Base-by-base conservation (phyloP, 2,888 invertebrate species). In the Hedychridium roseum region DNA sequence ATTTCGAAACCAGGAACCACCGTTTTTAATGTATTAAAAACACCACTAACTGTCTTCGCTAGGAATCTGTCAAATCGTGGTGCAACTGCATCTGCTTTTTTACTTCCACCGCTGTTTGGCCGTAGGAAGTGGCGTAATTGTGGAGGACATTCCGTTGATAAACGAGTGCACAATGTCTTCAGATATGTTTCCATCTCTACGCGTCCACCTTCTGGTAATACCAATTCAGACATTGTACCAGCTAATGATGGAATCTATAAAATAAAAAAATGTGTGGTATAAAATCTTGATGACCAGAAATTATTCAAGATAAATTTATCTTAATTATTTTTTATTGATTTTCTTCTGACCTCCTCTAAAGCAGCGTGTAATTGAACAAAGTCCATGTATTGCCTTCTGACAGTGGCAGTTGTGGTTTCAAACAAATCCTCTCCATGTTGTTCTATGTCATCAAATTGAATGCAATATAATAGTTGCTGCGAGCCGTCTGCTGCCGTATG, bases 11-110 rank as follows among this genome's bases (percentile, higher is more conserved):
- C 83, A 7, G 86, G 85, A 15, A 87, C 76, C 3, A 88, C 90
- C 15, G 89, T 90, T 74, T 86, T 88, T 34, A 91, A 82, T 0
- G 89, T 88, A 76, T 90, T 90, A 72, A 91, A 88, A 54, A 91
- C 88, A 0, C 89, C 91, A 1, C 89, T 90, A 57, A 91, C 89
- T 0, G 90, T 90, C 71, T 88, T 87, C 0, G 88, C 88, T 68
- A 91, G 84, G 71, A 89, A 79, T 79, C 89, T 86, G 67, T 82
- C 82, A 38, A 85, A 72, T 80, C 85, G 18, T 78, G 78, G 62
- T 77, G 71, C 74, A 79, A 85, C 82, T 75, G 82, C 59, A 78
- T 85, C 78, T 76, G 85, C 28, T 79, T 79, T 23, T 55, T 77
- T 77, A 7, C 70, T 62, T 14, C 64, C 58, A 9, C 62, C 63